phyloP scores from a whole-genome alignment of 2,888 invertebrate genomes.

The Drosophila anomelani region DNA sequence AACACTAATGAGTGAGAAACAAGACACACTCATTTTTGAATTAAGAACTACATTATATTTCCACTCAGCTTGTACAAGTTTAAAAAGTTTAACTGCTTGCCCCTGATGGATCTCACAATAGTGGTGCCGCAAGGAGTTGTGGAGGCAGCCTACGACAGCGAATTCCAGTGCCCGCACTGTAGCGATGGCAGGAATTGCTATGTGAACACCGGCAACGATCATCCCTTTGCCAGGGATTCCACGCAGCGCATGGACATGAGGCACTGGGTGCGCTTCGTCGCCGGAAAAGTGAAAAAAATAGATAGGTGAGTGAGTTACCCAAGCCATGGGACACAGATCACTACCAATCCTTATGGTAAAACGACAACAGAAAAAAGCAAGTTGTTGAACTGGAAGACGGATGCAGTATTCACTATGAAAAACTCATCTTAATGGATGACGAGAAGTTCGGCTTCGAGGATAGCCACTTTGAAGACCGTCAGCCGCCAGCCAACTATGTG shows the following conservation, averaged over 20 bases:
- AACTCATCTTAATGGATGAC: conserved; percentile 64
- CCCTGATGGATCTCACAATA: conserved; percentile 67
- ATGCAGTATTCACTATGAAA: conserved; percentile 72
- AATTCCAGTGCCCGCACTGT: conserved; percentile 61
- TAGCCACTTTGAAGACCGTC: background rate
- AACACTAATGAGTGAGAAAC: conserved; percentile 62
- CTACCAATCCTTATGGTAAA: background rate
- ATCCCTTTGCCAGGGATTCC: conserved; percentile 66
- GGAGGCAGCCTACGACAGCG: conserved; percentile 70
- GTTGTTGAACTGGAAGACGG: conserved; percentile 56
- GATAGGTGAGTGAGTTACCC: conserved; percentile 54
- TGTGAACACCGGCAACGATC: conserved; percentile 52
- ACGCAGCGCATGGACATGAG: conserved; percentile 72
- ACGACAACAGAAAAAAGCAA: conserved; percentile 49
- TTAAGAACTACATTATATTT: no score
- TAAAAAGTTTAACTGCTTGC: conserved; percentile 61
- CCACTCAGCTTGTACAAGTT: conserved; percentile 32
- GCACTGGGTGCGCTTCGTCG: conserved; percentile 70
- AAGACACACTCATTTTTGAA: background rate
- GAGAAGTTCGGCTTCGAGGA: conserved; percentile 53
- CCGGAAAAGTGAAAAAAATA: conserved; percentile 58
- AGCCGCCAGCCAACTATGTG: conserved; percentile 68
- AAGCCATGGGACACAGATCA: background rate
- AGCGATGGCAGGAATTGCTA: conserved; percentile 51
- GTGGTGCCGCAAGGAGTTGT: conserved; percentile 63